Evolutionary conservation across 2,113 vertebrate genomes (phyloP).

Genomic region (Anguilla rostrata): DNA sequence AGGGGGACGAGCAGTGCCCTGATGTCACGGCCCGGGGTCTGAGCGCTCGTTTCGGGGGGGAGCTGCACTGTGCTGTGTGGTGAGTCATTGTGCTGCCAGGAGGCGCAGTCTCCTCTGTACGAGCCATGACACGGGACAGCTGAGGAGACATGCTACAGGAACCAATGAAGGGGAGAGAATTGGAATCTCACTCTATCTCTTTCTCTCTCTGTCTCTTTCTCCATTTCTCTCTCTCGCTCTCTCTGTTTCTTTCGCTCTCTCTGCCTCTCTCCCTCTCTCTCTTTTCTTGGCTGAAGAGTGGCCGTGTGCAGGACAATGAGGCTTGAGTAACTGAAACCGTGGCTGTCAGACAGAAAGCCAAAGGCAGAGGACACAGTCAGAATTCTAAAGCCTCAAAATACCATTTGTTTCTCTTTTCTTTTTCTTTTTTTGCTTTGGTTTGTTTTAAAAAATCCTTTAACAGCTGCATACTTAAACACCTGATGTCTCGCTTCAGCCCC

Average conservation of each 20-base stretch:
- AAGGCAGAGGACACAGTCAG: background rate
- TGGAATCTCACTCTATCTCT: background rate
- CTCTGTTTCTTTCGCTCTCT: background rate
- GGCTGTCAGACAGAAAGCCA: background rate
- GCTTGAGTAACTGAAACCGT: background rate
- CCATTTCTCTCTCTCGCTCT: background rate
- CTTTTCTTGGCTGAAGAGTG: background rate
- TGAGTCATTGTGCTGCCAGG: background rate
- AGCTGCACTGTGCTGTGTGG: background rate
- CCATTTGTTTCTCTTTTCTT: background rate
- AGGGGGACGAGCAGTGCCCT: background rate
- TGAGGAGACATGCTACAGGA: background rate
- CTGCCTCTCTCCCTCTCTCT: background rate
- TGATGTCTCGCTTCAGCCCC: background rate
- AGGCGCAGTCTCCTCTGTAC: background rate
- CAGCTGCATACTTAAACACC: background rate
- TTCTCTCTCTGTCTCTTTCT: background rate
- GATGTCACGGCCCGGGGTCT: background rate
- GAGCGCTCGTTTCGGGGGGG: background rate
- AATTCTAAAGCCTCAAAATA: background rate
- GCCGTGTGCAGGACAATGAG: background rate
- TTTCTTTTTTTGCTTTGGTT: background rate
- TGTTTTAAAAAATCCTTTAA: background rate
- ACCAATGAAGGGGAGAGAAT: background rate
- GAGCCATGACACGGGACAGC: background rate